phyloP scores from a whole-genome alignment of 2,113 vertebrate genomes.

The Vulpes vulpes region DNA sequence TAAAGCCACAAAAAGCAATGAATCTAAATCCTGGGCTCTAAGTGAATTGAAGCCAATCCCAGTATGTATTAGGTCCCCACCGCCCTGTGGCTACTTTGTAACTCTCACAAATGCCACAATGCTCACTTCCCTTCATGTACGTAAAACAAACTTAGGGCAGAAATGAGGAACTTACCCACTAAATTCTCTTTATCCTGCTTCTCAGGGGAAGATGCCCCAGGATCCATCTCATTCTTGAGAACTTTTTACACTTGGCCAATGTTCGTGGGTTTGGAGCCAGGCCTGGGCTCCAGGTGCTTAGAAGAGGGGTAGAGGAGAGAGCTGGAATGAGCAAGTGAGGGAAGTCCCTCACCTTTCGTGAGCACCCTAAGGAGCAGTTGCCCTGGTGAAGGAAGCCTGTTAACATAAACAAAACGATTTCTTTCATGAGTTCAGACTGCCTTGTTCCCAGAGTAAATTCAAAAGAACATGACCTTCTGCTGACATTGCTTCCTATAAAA shows the following conservation, averaged over 20 bases:
- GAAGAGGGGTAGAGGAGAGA: background rate
- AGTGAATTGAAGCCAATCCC: background rate
- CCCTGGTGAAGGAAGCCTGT: conserved; percentile 69
- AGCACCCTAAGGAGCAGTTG: conserved; percentile 60
- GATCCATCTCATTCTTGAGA: conserved; percentile 78
- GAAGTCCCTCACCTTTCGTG: accelerated
- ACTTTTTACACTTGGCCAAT: background rate
- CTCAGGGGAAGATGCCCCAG: conserved; percentile 58
- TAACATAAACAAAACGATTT: conserved; percentile 61
- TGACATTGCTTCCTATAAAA: background rate
- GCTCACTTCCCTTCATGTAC: background rate
- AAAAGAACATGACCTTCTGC: background rate
- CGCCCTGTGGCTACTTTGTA: background rate
- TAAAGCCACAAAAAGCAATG: background rate
- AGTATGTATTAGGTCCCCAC: accelerated
- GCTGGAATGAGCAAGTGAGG: background rate
- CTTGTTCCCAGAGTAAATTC: background rate
- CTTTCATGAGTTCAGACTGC: background rate
- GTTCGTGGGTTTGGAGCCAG: background rate
- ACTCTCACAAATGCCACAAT: background rate
- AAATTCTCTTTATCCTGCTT: conserved; percentile 86
- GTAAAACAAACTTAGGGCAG: background rate
- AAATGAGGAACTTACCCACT: conserved; percentile 88
- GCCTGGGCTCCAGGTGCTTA: background rate
- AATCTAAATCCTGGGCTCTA: background rate